phyloP scores from a whole-genome alignment of 2,797 vertebrate species.

The Apogon talboti region DNA sequence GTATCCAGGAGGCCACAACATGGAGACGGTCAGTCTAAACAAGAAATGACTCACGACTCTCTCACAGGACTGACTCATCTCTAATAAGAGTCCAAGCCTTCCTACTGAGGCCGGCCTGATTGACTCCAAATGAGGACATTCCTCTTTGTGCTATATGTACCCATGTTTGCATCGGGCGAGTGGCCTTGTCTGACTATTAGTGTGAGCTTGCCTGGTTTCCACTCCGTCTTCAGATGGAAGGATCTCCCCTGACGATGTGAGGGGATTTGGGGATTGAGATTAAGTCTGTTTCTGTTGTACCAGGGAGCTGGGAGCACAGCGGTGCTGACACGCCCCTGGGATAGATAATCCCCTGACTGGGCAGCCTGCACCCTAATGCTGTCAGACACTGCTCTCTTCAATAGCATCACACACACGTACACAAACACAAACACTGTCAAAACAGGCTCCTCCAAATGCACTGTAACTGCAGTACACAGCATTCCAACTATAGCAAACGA shows the following conservation, averaged over 20 bases:
- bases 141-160: constrained; percentile 48
- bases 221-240: constrained; percentile 50
- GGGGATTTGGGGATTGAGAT: constrained; percentile 79
- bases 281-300: constrained; percentile 83
- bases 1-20: constrained; percentile 89
- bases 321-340: constrained; percentile 87
- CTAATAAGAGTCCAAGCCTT: constrained; percentile 61
- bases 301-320: constrained; percentile 86
- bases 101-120: constrained; percentile 57
- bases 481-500: constrained; percentile 38
- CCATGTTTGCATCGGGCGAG: constrained; percentile 39
- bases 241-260: constrained; percentile 82
- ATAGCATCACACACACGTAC: constrained; percentile 56
- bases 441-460: constrained; percentile 50
- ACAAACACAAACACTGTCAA: constrained; percentile 61
- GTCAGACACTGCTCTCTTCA: constrained; percentile 68
- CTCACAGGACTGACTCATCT: constrained; percentile 71
- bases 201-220: constrained; percentile 19
- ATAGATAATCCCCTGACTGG: constrained; percentile 90
- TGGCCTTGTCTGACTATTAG: constrained; percentile 22
- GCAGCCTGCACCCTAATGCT: constrained; percentile 74
- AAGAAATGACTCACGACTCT: constrained; percentile 88
- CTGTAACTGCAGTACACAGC: constrained; percentile 34
- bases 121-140: constrained; percentile 41
- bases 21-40: constrained; percentile 95